These are phyloP conservation scores for Gouania willdenowi DNA, from an alignment of 2,797 vertebrate genomes.

Conservation along the genomic window DNA sequence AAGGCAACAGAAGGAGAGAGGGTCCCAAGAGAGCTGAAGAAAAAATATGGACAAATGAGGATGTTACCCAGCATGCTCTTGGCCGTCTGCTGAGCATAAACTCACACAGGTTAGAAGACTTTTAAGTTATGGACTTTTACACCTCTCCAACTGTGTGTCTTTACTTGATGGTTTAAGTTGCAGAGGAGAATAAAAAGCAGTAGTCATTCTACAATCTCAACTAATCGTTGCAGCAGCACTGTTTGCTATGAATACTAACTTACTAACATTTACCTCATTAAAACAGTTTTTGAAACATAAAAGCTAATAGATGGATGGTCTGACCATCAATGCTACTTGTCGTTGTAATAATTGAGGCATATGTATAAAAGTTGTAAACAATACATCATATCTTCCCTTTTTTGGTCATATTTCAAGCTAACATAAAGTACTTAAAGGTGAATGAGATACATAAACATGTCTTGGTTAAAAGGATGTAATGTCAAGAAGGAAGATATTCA, in stretches of 20 bases:
- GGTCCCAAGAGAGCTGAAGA: constrained; percentile 51
- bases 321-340: not conserved
- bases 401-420: constrained; percentile 7
- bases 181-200: not conserved
- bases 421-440: not conserved
- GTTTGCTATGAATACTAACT: not conserved
- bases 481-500: constrained; percentile 35
- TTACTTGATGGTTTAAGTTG: constrained; percentile 1
- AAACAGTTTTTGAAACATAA: not conserved
- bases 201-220: not conserved
- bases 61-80: constrained; percentile 61
- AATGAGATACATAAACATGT: constrained; percentile 25
- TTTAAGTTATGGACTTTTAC: constrained; percentile 31
- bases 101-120: constrained; percentile 43
- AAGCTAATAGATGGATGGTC: not conserved
- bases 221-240: not conserved
- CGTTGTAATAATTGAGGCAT: not conserved
- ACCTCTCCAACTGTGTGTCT: constrained; percentile 10
- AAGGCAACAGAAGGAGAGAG: constrained; percentile 67
- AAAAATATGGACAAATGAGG: constrained; percentile 77
- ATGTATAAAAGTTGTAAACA: not conserved
- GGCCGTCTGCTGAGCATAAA: constrained; percentile 53
- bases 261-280: not conserved
- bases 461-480: constrained; percentile 10
- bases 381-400: not conserved